Conservation (phyloP, 35 echinoderm and acorn worm genomes). For the Diadema setosum region DNA sequence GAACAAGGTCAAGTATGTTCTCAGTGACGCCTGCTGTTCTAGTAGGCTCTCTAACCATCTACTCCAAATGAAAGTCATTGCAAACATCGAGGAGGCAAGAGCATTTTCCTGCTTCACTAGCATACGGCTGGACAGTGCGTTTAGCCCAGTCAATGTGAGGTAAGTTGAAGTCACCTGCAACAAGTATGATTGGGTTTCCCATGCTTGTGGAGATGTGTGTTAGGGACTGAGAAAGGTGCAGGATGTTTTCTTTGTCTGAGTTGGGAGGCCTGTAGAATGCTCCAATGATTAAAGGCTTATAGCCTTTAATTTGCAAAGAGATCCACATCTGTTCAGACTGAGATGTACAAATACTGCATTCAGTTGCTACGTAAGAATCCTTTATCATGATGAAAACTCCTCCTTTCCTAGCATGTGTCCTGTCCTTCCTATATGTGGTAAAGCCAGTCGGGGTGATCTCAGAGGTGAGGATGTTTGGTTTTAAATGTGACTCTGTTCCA, state of each 20-base stretch:
- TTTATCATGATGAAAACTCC: slow-evolving; percentile 32
- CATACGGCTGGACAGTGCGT: not conserved
- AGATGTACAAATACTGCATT: not conserved
- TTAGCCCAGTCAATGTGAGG: not conserved
- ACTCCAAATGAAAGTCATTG: slow-evolving; percentile 36
- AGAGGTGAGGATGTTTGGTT: slow-evolving; percentile 11
- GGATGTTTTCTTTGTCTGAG: not conserved
- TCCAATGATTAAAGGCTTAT: slow-evolving; percentile 26
- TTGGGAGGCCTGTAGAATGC: slow-evolving; percentile 39
- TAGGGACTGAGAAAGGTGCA: not conserved
- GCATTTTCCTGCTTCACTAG: not conserved
- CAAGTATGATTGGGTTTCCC: slow-evolving; percentile 4
- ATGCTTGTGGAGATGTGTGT: not conserved
- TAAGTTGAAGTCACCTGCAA: slow-evolving; percentile 28
- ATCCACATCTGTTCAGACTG: slow-evolving; percentile 10
- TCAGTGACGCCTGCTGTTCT: slow-evolving; percentile 10
- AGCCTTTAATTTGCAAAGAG: not conserved
- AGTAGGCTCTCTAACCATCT: slow-evolving; percentile 30
- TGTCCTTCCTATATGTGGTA: slow-evolving; percentile 12
- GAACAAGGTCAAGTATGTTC: slow-evolving; percentile 43
- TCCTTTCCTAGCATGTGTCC: not conserved
- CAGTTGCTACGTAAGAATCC: not conserved
- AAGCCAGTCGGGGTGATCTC: slow-evolving; percentile 31
- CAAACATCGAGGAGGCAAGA: slow-evolving; percentile 27
- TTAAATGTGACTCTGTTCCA: slow-evolving; percentile 24